Percentiles rank a stretch among this genome's conserved stretches.
These are phyloP conservation scores for Tychaedon coryphoeus DNA, from an alignment of 2,113 vertebrate species.

Conservation along the genomic window DNA sequence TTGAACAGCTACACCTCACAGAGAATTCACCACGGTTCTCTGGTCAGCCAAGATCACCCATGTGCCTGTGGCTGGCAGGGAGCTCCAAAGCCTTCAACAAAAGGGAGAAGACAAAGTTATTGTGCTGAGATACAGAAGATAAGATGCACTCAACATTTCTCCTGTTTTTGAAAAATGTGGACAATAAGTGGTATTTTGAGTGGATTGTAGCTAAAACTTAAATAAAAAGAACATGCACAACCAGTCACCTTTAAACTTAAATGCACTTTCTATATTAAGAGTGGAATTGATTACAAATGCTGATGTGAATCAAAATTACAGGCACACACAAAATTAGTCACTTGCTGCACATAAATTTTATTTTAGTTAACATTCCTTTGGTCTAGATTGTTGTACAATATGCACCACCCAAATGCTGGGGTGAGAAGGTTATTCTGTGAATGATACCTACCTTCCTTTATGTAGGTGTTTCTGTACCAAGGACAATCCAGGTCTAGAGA, in stretches of 20 bases:
- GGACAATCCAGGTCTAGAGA: neutral
- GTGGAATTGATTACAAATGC: neutral
- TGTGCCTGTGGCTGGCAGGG: neutral
- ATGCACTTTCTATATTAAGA: neutral
- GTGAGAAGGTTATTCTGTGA: neutral
- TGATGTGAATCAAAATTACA: neutral
- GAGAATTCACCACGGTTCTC: neutral
- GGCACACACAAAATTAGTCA: neutral
- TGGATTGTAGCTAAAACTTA: neutral
- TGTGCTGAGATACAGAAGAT: neutral
- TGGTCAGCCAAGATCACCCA: neutral
- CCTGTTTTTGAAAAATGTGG: neutral
- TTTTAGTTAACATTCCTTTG: neutral
- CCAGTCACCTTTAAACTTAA: neutral
- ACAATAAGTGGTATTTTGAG: neutral
- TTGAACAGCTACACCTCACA: neutral
- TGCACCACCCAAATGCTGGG: neutral
- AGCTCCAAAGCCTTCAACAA: neutral
- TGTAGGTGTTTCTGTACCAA: neutral
- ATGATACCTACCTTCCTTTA: neutral
- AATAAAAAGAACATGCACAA: neutral
- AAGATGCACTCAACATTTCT: neutral
- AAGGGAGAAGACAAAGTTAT: neutral
- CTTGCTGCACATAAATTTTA: neutral
- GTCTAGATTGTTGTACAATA: neutral